Evolutionary conservation across 2,113 vertebrate genomes (phyloP).

Genomic region (Coryphaenoides rupestris): DNA sequence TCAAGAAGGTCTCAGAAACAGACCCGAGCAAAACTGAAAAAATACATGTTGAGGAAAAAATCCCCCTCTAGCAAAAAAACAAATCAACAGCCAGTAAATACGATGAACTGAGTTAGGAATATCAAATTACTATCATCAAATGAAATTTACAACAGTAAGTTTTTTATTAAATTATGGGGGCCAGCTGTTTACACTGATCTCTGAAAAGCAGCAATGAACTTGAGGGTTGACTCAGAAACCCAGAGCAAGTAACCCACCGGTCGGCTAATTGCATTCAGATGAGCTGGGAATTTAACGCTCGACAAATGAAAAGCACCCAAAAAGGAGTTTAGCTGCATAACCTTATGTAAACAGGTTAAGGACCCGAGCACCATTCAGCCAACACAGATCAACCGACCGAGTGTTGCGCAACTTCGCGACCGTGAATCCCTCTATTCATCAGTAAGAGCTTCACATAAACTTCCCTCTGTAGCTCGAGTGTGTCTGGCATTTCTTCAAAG

Average conservation of each 20-base stretch:
- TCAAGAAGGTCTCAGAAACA: slow-evolving; percentile 46
- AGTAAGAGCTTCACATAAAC: slow-evolving; percentile 25
- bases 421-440: slow-evolving; percentile 40
- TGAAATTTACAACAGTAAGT: slow-evolving; percentile 63
- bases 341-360: slow-evolving; percentile 9
- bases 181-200: slow-evolving; percentile 55
- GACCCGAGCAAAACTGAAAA: slow-evolving; percentile 23
- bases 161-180: slow-evolving; percentile 65
- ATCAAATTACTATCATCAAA: slow-evolving; percentile 70
- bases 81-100: slow-evolving; percentile 66
- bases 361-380: no score
- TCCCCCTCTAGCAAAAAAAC: slow-evolving; percentile 47
- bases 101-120: slow-evolving; percentile 67
- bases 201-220: slow-evolving; percentile 37
- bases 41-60: slow-evolving; percentile 38
- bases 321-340: slow-evolving; percentile 15
- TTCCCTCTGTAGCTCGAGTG: slow-evolving; percentile 11
- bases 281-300: slow-evolving; percentile 27
- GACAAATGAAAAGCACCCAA: not conserved
- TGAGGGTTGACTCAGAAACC: slow-evolving; percentile 30
- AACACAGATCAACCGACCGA: slow-evolving; percentile 25
- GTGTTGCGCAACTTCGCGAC: not conserved
- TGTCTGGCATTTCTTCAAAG: slow-evolving; percentile 44
- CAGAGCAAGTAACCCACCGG: not conserved
- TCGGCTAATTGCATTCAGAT: slow-evolving; percentile 53